These are phyloP conservation scores for Trichogramma pretiosum DNA, from an alignment of 1,140 invertebrate genomes.

Conservation along the genomic window DNA sequence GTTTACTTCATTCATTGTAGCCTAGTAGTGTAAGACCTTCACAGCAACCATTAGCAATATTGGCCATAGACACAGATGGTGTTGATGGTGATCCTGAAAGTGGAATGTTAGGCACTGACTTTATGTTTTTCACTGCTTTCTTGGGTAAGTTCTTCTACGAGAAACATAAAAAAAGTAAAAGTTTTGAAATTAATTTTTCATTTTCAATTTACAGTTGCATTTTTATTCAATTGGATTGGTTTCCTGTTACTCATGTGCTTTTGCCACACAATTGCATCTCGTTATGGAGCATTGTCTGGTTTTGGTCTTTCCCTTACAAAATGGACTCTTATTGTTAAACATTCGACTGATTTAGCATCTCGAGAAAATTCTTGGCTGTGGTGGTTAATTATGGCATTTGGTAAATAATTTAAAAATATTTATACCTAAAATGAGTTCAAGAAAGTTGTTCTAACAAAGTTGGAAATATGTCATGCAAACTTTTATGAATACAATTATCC, in stretches of 20 bases:
- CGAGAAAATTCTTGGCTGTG: constrained; percentile 82
- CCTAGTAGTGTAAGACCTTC: constrained; percentile 42
- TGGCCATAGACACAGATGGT: constrained; percentile 62
- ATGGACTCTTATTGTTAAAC: constrained; percentile 89
- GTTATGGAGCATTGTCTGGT: constrained; percentile 84
- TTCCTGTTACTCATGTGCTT: constrained; percentile 86
- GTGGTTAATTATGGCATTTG: constrained; percentile 84
- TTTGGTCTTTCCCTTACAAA: constrained; percentile 87
- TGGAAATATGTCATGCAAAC: background rate
- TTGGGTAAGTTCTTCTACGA: constrained; percentile 64
- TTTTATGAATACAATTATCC: background rate
- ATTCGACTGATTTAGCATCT: constrained; percentile 74
- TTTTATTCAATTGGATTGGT: constrained; percentile 92
- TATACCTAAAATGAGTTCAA: constrained; percentile 6
- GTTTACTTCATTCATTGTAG: too few species aligned
- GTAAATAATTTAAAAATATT: constrained; percentile 44
- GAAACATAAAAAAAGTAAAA: constrained; percentile 4
- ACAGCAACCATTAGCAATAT: constrained; percentile 56
- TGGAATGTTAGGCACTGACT: constrained; percentile 72
- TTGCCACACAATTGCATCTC: constrained; percentile 85
- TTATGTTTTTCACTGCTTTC: constrained; percentile 81
- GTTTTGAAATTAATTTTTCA: background rate
- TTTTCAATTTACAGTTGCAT: constrained; percentile 53
- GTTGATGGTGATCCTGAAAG: constrained; percentile 66
- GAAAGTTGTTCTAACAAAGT: background rate